A percentile compares a stretch with the other conserved stretches of the same genome.
Evolutionary conservation across 2,888 invertebrate species (phyloP).

Genomic region (Trichopria drosophilae): DNA sequence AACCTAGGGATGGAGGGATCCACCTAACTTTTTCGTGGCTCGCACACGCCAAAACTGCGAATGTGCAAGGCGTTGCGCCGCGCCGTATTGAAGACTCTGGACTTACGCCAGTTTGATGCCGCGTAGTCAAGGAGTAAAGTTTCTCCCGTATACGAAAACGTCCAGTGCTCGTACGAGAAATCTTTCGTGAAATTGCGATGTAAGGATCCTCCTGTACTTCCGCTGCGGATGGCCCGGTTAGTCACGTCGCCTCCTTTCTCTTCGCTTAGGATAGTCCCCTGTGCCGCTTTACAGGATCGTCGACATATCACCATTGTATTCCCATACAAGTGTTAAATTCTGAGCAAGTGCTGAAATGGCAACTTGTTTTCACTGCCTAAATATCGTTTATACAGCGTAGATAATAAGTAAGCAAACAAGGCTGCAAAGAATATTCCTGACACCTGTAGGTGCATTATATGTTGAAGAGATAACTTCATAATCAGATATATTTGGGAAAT

Average conservation of each 20-base stretch:
- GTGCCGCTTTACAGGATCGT: too few relatives aligned
- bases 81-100: conserved; percentile 38
- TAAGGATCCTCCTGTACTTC: conserved; percentile 27
- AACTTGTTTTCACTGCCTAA: too few relatives aligned
- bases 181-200: conserved; percentile 30
- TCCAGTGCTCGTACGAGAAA: background rate
- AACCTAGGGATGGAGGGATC: conserved; percentile 41
- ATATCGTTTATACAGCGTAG: too few relatives aligned
- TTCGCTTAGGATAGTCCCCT: too few relatives aligned
- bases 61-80: background rate
- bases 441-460: too few relatives aligned
- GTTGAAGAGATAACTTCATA: too few relatives aligned
- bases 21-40: conserved; percentile 44
- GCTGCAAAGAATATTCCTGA: too few relatives aligned
- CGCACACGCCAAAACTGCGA: background rate
- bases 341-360: too few relatives aligned
- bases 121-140: conserved; percentile 10
- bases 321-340: too few relatives aligned
- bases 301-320: too few relatives aligned
- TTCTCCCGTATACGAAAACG: conserved; percentile 13
- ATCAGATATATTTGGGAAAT: too few relatives aligned
- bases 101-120: conserved; percentile 41
- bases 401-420: too few relatives aligned
- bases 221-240: conserved; percentile 8
- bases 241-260: background rate